Evolutionary conservation across 1,140 invertebrate genomes (phyloP).

Genomic region (Leptoteleia sp.): DNA sequence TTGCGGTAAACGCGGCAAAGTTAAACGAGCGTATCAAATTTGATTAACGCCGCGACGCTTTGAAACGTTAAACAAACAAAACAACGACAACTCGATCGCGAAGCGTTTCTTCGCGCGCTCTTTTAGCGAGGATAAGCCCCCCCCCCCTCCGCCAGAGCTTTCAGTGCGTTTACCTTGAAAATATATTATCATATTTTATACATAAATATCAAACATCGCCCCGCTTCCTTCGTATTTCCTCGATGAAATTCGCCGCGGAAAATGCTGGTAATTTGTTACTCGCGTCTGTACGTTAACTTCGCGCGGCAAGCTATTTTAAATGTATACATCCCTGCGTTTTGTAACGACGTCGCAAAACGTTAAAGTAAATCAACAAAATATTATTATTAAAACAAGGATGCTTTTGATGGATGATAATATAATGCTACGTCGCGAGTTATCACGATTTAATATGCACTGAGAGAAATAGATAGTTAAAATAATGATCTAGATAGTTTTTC

Average conservation of each 20-base stretch:
- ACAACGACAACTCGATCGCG: slow-evolving; percentile 9
- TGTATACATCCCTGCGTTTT: slow-evolving; percentile 27
- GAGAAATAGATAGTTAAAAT: too few species aligned
- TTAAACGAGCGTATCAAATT: too few species aligned
- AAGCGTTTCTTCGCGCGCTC: slow-evolving; percentile 1
- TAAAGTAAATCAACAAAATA: slow-evolving; percentile 11
- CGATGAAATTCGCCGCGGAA: slow-evolving; percentile 10
- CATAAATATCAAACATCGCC: slow-evolving; percentile 18
- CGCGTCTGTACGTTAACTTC: slow-evolving; percentile 17
- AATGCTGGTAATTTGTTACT: slow-evolving; percentile 35
- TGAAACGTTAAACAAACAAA: too few species aligned
- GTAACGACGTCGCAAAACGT: slow-evolving; percentile 25
- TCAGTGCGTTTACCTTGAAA: neutral
- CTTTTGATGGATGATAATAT: too few species aligned
- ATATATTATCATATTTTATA: slow-evolving; percentile 13
- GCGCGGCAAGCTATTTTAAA: slow-evolving; percentile 19
- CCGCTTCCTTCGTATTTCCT: slow-evolving; percentile 20
- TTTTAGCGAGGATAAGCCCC: too few species aligned
- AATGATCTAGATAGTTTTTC: too few species aligned
- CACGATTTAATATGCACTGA: too few species aligned
- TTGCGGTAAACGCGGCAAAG: too few species aligned
- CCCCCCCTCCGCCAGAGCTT: too few species aligned
- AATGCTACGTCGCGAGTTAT: neutral
- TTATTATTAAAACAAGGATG: neutral
- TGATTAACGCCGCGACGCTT: too few species aligned